Percentiles rank a stretch among this genome's conserved stretches.
These are phyloP conservation scores for Benthosema pterotum DNA, from an alignment of 2,797 vertebrate species.

Conservation along the genomic window DNA sequence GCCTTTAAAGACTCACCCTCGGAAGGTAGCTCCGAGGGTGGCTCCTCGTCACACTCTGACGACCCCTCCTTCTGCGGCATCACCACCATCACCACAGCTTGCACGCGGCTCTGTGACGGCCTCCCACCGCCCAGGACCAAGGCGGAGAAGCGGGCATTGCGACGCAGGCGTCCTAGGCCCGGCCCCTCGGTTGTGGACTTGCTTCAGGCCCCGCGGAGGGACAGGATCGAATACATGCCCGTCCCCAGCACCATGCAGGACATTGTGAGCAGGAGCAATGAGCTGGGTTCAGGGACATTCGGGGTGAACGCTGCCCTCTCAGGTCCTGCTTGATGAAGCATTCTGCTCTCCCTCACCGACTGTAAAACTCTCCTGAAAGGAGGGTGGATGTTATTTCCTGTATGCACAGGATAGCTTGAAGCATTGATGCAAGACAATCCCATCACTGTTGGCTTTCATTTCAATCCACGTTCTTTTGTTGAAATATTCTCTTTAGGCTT, in stretches of 20 bases:
- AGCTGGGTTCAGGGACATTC: conserved; percentile 52
- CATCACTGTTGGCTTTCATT: conserved; percentile 18
- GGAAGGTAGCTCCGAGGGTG: conserved; percentile 89
- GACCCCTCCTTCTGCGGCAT: conserved; percentile 95
- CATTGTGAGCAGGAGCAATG: conserved; percentile 52
- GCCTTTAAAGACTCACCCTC: conserved; percentile 78
- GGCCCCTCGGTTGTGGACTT: conserved; percentile 81
- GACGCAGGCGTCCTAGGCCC: conserved; percentile 84
- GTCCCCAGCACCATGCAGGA: conserved; percentile 60
- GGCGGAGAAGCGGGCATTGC: conserved; percentile 83
- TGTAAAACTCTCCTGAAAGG: conserved; percentile 33
- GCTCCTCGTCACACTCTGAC: conserved; percentile 88
- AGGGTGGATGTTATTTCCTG: conserved; percentile 27
- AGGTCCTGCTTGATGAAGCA: conserved; percentile 51
- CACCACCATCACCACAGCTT: conserved; percentile 83
- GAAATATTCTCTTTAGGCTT: conserved; percentile 26
- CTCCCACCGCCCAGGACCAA: conserved; percentile 73
- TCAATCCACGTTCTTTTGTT: conserved; percentile 26
- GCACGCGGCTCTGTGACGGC: conserved; percentile 88
- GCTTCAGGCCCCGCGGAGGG: conserved; percentile 76
- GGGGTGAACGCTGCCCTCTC: conserved; percentile 57
- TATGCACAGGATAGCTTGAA: conserved; percentile 47
- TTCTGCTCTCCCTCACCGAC: conserved; percentile 13
- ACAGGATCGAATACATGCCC: conserved; percentile 26
- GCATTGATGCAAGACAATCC: conserved; percentile 39